phyloP scores from a whole-genome alignment of 2,797 vertebrate genomes.

The Delichon dasypus region DNA sequence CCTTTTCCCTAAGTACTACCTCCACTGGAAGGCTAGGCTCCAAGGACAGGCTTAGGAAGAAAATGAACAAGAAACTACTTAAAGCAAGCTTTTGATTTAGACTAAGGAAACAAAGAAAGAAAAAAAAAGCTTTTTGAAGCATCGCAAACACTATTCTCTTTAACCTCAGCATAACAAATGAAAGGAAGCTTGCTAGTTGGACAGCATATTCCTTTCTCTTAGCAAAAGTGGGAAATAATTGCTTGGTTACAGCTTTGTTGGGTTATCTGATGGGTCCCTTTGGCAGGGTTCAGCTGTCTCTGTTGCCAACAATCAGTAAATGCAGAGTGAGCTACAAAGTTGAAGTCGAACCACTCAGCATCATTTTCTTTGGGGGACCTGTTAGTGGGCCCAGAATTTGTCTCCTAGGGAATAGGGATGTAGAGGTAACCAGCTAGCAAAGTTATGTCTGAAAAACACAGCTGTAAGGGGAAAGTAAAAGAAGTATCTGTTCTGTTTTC shows the following conservation, averaged over 20 bases:
- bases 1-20: background rate
- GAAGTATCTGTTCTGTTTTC: background rate
- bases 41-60: background rate
- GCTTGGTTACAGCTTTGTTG: background rate
- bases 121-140: background rate
- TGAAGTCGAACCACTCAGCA: background rate
- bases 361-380: background rate
- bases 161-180: background rate
- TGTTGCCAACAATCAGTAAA: background rate
- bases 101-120: background rate
- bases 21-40: background rate
- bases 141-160: background rate
- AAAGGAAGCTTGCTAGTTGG: background rate
- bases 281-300: background rate
- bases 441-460: background rate
- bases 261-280: background rate
- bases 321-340: background rate
- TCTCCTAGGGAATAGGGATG: background rate
- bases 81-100: background rate
- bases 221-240: background rate
- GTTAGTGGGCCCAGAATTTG: background rate
- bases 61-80: background rate
- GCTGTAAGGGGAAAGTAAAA: background rate
- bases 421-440: background rate
- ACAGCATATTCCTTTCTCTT: background rate